These are phyloP conservation scores for Meloidogyne floridensis DNA, from an alignment of 1,140 invertebrate genomes.

Conservation along the genomic window DNA sequence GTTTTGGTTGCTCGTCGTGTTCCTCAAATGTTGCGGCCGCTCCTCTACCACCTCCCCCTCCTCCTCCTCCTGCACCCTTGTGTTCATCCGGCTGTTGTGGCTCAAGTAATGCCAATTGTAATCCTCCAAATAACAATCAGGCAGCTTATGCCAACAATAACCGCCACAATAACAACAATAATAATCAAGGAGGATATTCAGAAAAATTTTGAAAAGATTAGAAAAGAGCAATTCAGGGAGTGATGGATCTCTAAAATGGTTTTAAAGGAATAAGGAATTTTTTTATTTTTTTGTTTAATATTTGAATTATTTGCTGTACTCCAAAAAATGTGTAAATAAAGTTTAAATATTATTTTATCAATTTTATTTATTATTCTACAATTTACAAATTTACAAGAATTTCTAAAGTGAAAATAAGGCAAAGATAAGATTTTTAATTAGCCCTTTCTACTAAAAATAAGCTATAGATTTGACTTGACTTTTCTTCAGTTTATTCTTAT, in stretches of 20 bases:
- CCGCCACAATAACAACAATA: background rate
- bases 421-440: too few species aligned
- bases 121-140: background rate
- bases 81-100: background rate
- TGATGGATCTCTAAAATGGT: constrained; percentile 5
- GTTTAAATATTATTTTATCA: too few species aligned
- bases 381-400: too few species aligned
- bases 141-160: background rate
- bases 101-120: background rate
- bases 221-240: background rate
- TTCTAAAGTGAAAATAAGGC: too few species aligned
- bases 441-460: background rate
- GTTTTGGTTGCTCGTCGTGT: background rate
- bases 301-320: background rate
- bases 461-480: background rate
- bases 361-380: too few species aligned
- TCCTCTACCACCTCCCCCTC: background rate
- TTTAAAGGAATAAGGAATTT: background rate
- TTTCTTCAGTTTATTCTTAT: background rate
- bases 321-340: background rate
- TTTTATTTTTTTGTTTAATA: background rate
- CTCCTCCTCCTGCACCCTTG: background rate
- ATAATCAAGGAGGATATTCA: background rate
- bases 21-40: background rate
- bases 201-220: background rate